Percentiles rank a stretch among this genome's conserved stretches.
Evolutionary conservation across 2,797 vertebrate species (phyloP).

Genomic region (Danio jaintianensis): DNA sequence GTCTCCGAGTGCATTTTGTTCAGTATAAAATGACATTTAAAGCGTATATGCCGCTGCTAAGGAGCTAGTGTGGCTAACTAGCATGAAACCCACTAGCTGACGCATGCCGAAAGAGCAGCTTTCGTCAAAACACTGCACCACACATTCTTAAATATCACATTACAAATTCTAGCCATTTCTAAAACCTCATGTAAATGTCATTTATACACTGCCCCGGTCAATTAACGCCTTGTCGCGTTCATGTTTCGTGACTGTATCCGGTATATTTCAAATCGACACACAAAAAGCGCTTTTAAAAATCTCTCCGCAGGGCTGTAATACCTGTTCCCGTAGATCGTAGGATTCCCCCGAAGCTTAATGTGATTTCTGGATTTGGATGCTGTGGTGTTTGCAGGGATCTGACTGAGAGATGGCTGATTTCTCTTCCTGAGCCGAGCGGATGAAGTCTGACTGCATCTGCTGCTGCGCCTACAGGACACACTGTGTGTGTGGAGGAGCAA

Average conservation of each 20-base stretch:
- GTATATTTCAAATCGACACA: neutral
- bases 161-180: neutral
- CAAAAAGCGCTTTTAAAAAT: neutral
- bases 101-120: conserved; percentile 6
- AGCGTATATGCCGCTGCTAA: neutral
- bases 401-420: conserved; percentile 19
- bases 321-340: conserved; percentile 5
- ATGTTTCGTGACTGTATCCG: neutral
- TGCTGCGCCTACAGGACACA: conserved; percentile 17
- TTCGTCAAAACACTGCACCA: neutral
- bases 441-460: conserved; percentile 17
- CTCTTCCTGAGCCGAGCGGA: conserved; percentile 47
- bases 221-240: neutral
- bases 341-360: neutral
- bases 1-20: neutral
- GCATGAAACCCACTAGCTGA: conserved; percentile 27
- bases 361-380: neutral
- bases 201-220: neutral
- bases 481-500: conserved; percentile 3
- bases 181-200: neutral
- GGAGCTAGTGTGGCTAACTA: conserved; percentile 41
- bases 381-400: neutral
- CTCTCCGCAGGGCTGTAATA: neutral
- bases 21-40: neutral
- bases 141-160: neutral